phyloP scores from a whole-genome alignment of 2,797 vertebrate genomes.

The Pagetopsis macropterus region DNA sequence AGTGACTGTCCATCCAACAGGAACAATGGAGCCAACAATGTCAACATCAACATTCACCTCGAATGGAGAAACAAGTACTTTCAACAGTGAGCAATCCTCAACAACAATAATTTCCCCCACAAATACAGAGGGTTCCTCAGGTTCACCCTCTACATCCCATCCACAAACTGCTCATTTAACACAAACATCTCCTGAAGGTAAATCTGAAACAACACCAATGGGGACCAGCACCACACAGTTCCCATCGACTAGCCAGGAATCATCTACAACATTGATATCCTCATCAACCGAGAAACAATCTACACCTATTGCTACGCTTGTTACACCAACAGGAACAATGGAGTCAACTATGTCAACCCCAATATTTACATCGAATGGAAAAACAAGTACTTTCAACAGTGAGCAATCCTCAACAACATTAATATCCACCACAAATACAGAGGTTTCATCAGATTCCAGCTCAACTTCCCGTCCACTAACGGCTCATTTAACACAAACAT shows the following conservation, averaged over 20 bases:
- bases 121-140: not conserved
- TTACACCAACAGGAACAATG: not conserved
- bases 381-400: not conserved
- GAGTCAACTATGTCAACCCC: not conserved
- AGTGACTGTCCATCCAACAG: no score
- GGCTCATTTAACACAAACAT: not conserved
- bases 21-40: not conserved
- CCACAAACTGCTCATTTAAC: rapidly evolving
- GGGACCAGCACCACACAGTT: not conserved
- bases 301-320: rapidly evolving
- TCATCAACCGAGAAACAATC: not conserved
- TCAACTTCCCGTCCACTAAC: rapidly evolving
- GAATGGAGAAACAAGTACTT: not conserved
- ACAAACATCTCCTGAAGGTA: not conserved
- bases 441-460: rapidly evolving
- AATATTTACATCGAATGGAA: not conserved
- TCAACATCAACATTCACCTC: rapidly evolving
- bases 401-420: not conserved
- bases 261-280: not conserved
- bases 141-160: rapidly evolving
- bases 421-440: rapidly evolving
- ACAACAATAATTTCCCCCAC: rapidly evolving
- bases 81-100: not conserved
- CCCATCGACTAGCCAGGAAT: not conserved
- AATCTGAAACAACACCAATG: not conserved